phyloP scores from a whole-genome alignment of 2,888 invertebrate genomes.

The Monoplex corrugatus region DNA sequence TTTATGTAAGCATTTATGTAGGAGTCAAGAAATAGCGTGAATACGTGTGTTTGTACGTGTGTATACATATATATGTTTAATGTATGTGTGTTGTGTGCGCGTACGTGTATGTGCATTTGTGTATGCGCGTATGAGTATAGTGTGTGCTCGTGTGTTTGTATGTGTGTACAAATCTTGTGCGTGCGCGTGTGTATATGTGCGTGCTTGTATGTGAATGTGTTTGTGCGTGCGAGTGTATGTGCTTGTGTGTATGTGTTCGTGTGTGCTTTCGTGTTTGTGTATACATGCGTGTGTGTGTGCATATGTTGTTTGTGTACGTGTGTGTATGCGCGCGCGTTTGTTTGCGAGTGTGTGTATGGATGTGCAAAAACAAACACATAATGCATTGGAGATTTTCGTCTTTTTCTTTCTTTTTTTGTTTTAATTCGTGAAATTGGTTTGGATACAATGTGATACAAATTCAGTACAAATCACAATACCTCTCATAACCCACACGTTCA shows the following conservation, averaged over 20 bases:
- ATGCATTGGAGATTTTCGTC: not conserved
- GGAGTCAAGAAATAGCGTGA: no score
- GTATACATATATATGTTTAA: not conserved
- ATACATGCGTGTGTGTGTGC: no score
- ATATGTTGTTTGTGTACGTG: no score
- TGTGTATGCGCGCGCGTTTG: not conserved
- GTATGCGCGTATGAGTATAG: not conserved
- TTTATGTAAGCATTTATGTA: no score
- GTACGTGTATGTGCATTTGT: not conserved
- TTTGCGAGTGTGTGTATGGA: not conserved
- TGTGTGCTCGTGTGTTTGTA: not conserved
- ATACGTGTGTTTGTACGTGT: not conserved
- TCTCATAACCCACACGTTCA: not conserved
- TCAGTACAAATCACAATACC: not conserved
- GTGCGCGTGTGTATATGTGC: not conserved
- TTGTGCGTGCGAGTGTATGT: no score
- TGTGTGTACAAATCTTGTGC: not conserved
- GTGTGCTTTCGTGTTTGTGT: not conserved
- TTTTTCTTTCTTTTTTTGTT: not conserved
- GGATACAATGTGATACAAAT: not conserved
- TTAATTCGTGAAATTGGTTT: not conserved
- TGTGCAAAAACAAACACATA: not conserved
- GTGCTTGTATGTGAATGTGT: not conserved
- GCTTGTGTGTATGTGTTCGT: conserved; percentile 3
- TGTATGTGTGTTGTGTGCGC: not conserved